phyloP scores from a whole-genome alignment of 2,797 vertebrate genomes.

The Babyrousa celebensis region DNA sequence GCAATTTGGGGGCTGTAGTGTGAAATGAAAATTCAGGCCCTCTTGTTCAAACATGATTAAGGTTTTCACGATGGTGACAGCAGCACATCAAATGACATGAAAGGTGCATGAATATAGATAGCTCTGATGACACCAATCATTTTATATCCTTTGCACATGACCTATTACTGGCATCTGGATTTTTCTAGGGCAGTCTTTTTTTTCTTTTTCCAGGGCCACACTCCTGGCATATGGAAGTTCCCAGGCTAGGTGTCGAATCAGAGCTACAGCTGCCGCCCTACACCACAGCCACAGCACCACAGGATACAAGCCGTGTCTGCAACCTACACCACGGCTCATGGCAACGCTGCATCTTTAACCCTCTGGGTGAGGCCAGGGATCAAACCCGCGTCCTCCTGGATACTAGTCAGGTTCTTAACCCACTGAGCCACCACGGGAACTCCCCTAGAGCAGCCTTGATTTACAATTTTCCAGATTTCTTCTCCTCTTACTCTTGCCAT shows the following conservation, averaged over 20 bases:
- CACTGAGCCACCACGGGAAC: too few relatives aligned
- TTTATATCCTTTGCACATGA: not conserved
- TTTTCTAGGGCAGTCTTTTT: not conserved
- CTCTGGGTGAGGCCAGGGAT: too few relatives aligned
- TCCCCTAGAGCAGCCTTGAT: not conserved
- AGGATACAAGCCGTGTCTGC: too few relatives aligned
- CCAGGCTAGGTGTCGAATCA: too few relatives aligned
- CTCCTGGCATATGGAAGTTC: too few relatives aligned
- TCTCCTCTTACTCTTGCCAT: not conserved
- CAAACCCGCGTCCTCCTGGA: too few relatives aligned
- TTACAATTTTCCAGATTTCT: not conserved
- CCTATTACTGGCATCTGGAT: not conserved
- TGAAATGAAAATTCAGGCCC: not conserved
- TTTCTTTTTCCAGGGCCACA: too few relatives aligned
- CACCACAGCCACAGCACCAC: too few relatives aligned
- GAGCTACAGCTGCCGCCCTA: too few relatives aligned
- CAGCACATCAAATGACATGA: fast-evolving
- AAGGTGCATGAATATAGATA: not conserved
- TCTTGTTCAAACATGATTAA: not conserved
- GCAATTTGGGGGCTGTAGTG: not conserved
- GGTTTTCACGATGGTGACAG: not conserved
- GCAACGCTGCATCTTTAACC: too few relatives aligned
- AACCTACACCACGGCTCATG: too few relatives aligned
- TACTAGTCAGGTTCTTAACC: too few relatives aligned
- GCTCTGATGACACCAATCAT: not conserved